A percentile compares a stretch with the other conserved stretches of the same genome.
phyloP scores from a whole-genome alignment of 2,888 invertebrate species.

The Latrodectus hesperus region DNA sequence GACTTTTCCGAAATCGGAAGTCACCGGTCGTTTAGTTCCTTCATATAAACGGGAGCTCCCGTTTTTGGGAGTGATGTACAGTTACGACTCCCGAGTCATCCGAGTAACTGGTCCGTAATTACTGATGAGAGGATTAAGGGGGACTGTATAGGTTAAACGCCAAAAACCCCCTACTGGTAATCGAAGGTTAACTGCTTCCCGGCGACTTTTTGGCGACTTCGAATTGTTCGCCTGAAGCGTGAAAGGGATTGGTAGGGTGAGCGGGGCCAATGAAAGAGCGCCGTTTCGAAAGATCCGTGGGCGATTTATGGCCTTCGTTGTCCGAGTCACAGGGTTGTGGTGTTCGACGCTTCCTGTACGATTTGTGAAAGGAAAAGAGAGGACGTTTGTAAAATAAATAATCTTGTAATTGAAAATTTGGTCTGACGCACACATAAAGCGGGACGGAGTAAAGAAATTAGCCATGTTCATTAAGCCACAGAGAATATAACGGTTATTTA shows the following conservation, averaged over 20 bases:
- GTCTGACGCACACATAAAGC: background rate
- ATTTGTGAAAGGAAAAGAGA: background rate
- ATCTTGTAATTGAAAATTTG: background rate
- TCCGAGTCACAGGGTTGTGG: background rate
- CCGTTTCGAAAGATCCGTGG: slow-evolving; percentile 22
- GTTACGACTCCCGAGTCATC: slow-evolving; percentile 47
- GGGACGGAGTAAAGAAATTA: background rate
- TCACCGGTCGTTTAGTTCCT: slow-evolving; percentile 61
- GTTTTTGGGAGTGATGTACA: slow-evolving; percentile 39
- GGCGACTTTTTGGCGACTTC: slow-evolving; percentile 63
- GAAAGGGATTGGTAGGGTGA: slow-evolving; percentile 11
- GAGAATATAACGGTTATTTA: background rate
- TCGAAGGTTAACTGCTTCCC: slow-evolving; percentile 67
- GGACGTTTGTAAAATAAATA: too few relatives aligned
- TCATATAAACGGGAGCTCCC: slow-evolving; percentile 25
- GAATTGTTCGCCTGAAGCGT: slow-evolving; percentile 22
- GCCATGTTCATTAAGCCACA: background rate
- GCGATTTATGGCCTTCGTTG: slow-evolving; percentile 33
- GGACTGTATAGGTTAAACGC: slow-evolving; percentile 60
- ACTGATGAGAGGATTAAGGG: slow-evolving; percentile 68
- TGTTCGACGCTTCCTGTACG: background rate
- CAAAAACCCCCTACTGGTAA: slow-evolving; percentile 51
- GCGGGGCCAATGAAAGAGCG: slow-evolving; percentile 15
- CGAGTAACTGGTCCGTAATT: slow-evolving; percentile 67
- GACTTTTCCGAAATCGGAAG: slow-evolving; percentile 65